Base-by-base conservation (phyloP, 1,140 invertebrate genomes). In the Leguminivora glycinivorella region DNA sequence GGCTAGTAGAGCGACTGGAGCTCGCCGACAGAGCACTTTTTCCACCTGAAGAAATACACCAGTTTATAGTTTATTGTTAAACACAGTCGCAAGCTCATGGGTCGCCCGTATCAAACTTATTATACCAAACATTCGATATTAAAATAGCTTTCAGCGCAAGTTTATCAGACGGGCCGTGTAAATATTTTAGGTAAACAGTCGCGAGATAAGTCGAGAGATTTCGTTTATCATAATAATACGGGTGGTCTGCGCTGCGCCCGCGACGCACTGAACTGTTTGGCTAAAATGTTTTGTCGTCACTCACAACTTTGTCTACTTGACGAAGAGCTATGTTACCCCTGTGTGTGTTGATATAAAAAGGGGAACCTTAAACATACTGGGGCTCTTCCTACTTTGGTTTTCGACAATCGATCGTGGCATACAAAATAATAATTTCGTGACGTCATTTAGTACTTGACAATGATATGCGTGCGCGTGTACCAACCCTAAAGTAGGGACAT, bases 1-100 rank as follows among this genome's bases (percentile, higher is more conserved):
- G 92, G 75, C 92, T 92, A 9, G 90, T 92, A 19, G 92, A 92
- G 4, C 92, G 82, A 80, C 92, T 92, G 68, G 92, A 92, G 76
- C 92, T 92, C 17, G 91, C 92, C 12, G 91, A 92, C 14, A 92
- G 72, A n/a, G 89, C 90, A 72, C 83, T 91, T 75, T 91, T 91
- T 19, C 87, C 84, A 77, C 88, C 90, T 89, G 80, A 56, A 83
- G 84, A 69, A 69, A 81, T 80, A 68, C 56, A 70, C 14, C 9
- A 70, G 2, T 17, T 60, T 60, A 29, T 4, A 71, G 25, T 71
- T 67, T 47, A 56, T 38, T 38, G 24, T 34, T 26, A n/a, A 14
- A n/a, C 56, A 60, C 6, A 26, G 31, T 31, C 14, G 34, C 26
- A 58, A 52, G 0, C 5, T 52, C 56, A 17, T 24, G 4, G 14